Evolutionary conservation across 2,888 invertebrate species (phyloP).

Genomic region (Ptychoptera contaminata): DNA sequence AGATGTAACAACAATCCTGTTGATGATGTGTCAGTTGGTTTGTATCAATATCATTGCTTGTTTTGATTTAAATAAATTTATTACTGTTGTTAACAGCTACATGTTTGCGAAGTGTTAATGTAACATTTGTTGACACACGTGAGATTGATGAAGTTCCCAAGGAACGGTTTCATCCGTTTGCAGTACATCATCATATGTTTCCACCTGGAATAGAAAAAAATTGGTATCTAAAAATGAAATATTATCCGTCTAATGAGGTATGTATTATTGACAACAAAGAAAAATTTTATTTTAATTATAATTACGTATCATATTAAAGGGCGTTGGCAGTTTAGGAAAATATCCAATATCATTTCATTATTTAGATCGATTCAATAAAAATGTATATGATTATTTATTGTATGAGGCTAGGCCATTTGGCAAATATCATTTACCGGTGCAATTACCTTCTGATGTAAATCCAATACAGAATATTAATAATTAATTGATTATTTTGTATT

Average conservation of each 20-base stretch:
- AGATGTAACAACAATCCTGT: constrained; percentile 47
- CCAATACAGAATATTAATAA: too few relatives aligned
- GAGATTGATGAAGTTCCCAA: constrained; percentile 50
- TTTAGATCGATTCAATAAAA: constrained; percentile 84
- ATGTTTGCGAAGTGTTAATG: constrained; percentile 67
- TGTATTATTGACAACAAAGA: too few relatives aligned
- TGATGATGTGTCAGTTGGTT: constrained; percentile 22
- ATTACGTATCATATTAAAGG: constrained; percentile 73
- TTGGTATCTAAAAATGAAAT: constrained; percentile 61
- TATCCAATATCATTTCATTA: constrained; percentile 94
- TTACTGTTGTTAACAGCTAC: constrained; percentile 37
- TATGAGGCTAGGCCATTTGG: constrained; percentile 83
- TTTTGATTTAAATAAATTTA: too few relatives aligned
- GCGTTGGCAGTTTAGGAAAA: constrained; percentile 81
- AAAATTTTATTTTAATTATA: constrained; percentile 29
- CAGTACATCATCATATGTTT: constrained; percentile 76
- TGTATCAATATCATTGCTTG: too few relatives aligned
- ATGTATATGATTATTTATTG: constrained; percentile 85
- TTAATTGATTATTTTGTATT: too few relatives aligned
- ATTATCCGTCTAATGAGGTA: too few relatives aligned
- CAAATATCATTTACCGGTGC: constrained; percentile 9
- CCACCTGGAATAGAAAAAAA: constrained; percentile 55
- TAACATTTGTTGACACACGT: constrained; percentile 69
- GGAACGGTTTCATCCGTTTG: constrained; percentile 83
- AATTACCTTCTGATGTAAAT: too few relatives aligned